phyloP scores from a whole-genome alignment of 2,888 invertebrate genomes.

The Dasypolia templi region DNA sequence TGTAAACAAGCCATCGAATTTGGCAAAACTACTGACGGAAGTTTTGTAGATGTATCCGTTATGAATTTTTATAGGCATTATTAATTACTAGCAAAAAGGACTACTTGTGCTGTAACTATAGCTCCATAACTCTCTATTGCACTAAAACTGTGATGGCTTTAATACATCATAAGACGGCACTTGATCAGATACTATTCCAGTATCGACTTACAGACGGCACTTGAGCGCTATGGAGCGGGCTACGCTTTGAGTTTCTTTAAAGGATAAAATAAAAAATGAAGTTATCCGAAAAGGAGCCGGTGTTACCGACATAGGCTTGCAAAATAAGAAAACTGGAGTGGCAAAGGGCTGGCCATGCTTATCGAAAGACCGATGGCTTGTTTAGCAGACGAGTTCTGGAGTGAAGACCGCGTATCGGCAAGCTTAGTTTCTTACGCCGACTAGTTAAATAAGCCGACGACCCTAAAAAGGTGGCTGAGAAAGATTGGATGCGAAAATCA shows the following conservation, averaged over 20 bases:
- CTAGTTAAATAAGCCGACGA: neutral
- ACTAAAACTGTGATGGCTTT: neutral
- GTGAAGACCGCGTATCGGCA: neutral
- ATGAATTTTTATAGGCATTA: neutral
- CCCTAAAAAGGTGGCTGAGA: neutral
- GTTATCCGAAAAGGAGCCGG: neutral
- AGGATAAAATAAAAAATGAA: neutral
- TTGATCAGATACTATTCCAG: neutral
- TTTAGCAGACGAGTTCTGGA: neutral
- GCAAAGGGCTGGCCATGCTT: neutral
- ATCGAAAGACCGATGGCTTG: neutral
- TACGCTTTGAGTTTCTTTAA: neutral
- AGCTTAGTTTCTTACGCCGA: neutral
- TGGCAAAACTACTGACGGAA: neutral
- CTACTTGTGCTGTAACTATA: neutral
- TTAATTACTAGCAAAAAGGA: neutral
- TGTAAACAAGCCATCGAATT: neutral
- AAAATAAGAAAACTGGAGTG: neutral
- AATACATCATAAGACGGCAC: no score
- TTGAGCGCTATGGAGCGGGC: neutral
- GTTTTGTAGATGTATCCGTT: neutral
- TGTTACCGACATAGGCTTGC: neutral
- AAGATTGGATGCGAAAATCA: neutral
- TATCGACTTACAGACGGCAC: no score
- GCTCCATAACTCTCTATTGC: no score